Evolutionary conservation across 2,797 vertebrate genomes (phyloP).

Genomic region (Pangasius larnaudii): DNA sequence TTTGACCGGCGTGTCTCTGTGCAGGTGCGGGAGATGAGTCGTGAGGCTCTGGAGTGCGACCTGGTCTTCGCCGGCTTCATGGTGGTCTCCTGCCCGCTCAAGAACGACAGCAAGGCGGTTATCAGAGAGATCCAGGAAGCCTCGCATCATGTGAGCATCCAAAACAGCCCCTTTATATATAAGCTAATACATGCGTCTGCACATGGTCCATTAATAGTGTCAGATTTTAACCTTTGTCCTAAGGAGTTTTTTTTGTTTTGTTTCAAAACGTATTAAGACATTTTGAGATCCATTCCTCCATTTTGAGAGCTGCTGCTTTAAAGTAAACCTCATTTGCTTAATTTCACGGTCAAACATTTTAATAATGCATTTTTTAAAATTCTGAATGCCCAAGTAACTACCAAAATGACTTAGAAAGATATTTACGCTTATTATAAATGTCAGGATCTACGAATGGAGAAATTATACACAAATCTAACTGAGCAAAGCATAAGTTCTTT

Average conservation of each 20-base stretch:
- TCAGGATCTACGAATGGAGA: not conserved
- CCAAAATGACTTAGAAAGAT: not conserved
- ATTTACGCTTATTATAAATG: not conserved
- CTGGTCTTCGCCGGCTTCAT: slow-evolving; percentile 93
- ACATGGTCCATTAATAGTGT: not conserved
- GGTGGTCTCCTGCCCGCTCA: slow-evolving; percentile 94
- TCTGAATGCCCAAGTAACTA: not conserved
- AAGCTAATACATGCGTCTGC: not conserved
- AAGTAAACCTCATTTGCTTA: not conserved
- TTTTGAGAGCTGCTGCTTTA: not conserved
- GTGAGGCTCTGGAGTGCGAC: slow-evolving; percentile 85
- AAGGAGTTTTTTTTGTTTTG: not conserved
- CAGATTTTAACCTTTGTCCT: not conserved
- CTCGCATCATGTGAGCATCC: slow-evolving; percentile 85
- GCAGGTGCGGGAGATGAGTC: slow-evolving; percentile 89
- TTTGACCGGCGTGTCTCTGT: not conserved
- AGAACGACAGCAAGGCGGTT: slow-evolving; percentile 89
- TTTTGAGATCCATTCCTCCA: not conserved
- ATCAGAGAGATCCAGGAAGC: slow-evolving; percentile 95
- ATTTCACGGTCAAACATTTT: not conserved
- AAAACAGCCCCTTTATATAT: not conserved
- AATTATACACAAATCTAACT: too few species aligned
- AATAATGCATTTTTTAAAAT: not conserved
- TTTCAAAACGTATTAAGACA: not conserved
- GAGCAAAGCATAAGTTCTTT: not conserved